Conservation (phyloP, 2,113 vertebrate species). For the Lepus timidus region DNA sequence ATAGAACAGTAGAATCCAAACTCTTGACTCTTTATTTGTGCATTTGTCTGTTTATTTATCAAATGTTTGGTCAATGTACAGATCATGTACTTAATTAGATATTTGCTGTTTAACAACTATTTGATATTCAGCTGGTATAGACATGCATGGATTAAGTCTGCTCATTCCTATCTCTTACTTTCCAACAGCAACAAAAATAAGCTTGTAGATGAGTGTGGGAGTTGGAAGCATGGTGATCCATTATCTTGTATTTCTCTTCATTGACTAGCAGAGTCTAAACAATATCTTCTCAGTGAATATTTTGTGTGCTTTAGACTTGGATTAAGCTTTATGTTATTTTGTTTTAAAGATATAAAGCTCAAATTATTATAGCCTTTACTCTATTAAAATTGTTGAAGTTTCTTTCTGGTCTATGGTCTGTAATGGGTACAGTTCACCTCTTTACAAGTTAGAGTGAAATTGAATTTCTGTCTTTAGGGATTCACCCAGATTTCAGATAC, state of each 20-base stretch:
- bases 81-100: not conserved
- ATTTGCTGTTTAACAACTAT: not conserved
- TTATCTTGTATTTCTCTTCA: not conserved
- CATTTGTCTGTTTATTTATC: not conserved
- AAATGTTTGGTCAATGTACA: not conserved
- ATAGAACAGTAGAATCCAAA: not conserved
- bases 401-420: conserved; percentile 51
- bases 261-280: not conserved
- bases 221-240: no score
- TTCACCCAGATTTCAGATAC: conserved; percentile 67
- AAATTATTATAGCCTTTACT: conserved; percentile 27
- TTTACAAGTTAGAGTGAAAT: conserved; percentile 71
- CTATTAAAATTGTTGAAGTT: conserved; percentile 57
- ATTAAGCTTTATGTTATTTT: conserved; percentile 17
- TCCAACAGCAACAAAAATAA: not conserved
- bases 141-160: not conserved
- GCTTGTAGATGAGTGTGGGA: not conserved
- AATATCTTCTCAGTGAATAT: conserved; percentile 44
- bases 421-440: conserved; percentile 21
- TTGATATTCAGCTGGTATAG: not conserved
- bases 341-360: not conserved
- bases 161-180: not conserved
- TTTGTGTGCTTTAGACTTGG: not conserved
- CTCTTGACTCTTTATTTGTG: not conserved
- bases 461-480: conserved; percentile 75